Base-by-base conservation (phyloP, 2,888 invertebrate genomes). In the Melolontha melolontha region DNA sequence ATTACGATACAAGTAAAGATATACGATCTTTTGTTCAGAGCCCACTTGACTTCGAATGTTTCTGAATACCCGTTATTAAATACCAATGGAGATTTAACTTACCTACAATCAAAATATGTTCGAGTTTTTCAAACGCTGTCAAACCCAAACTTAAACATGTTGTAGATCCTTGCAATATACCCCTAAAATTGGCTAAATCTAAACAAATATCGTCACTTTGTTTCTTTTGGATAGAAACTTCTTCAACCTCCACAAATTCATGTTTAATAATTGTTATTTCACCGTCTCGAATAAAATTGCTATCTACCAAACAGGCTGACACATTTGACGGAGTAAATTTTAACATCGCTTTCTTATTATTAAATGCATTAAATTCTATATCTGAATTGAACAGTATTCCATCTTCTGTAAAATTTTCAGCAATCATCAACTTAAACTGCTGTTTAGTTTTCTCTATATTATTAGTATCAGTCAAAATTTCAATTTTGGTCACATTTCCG, bases 301-400 rank as follows among this genome's bases (percentile, higher is more conserved):
- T 83, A 79, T 85, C 84, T 11, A 88, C 73, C 77, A 87, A 78
- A 16, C 86, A 86, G 73, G 84, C 87, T 67, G 83, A 85, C 0
- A 85, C 68, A 64, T 80, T 84, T 1, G 83, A 83, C 0, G 88
- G 87, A 71, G 83, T 82, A 70, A 81, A 81, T 67, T 78, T 80
- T 8, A 80, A 59, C 59, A 72, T 76, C 71, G 77, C 79, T 64
- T 66, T 68, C 52, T 78, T 70, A 63, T 77, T 71, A 47, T 80
- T 79, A 1, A 6, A 39, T n/a, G 5, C 29, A 10, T 14, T 11
- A 39, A 62, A 42, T 16, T 44, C 79, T 71, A 87, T 80, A 10
- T 84, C 82, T 59, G 87, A 83, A 78, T 89, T 90, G 27, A 91
- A 82, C 1, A 89, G 75, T 52, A 89, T 82, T 77, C 84, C 84